Conservation (phyloP, 1,140 invertebrate species). For the Conopomorpha cramerella region DNA sequence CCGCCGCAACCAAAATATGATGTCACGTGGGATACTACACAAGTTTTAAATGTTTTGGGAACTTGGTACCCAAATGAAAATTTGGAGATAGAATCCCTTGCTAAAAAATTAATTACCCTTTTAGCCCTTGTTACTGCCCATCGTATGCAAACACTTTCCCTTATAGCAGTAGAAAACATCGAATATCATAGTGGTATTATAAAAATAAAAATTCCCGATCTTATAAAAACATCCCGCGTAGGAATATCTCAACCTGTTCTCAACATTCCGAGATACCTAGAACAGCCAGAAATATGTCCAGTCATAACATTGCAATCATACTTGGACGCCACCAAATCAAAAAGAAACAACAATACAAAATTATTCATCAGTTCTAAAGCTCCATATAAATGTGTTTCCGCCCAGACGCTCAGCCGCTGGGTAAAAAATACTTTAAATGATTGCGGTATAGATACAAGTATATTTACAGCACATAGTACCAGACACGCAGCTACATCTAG, state of each 20-base stretch:
- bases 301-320: neutral
- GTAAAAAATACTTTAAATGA: neutral
- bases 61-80: neutral
- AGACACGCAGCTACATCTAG: neutral
- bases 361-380: neutral
- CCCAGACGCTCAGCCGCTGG: slow-evolving; percentile 1
- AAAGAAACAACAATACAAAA: neutral
- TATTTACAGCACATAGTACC: neutral
- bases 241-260: neutral
- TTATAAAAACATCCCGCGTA: slow-evolving; percentile 1
- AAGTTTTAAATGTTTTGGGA: neutral
- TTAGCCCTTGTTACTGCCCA: slow-evolving; percentile 3
- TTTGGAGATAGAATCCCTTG: neutral
- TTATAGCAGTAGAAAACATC: slow-evolving; percentile 1
- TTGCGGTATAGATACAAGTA: neutral
- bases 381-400: neutral
- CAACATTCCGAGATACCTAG: neutral
- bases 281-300: slow-evolving; percentile 2
- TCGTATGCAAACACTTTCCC: slow-evolving; percentile 2
- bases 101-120: slow-evolving; percentile 2
- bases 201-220: slow-evolving; percentile 3
- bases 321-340: neutral
- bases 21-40: slow-evolving; percentile 2
- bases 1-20: slow-evolving; percentile 1
- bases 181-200: neutral